These are phyloP conservation scores for Drosophila pachea DNA, from an alignment of 1,140 invertebrate genomes.

Conservation along the genomic window DNA sequence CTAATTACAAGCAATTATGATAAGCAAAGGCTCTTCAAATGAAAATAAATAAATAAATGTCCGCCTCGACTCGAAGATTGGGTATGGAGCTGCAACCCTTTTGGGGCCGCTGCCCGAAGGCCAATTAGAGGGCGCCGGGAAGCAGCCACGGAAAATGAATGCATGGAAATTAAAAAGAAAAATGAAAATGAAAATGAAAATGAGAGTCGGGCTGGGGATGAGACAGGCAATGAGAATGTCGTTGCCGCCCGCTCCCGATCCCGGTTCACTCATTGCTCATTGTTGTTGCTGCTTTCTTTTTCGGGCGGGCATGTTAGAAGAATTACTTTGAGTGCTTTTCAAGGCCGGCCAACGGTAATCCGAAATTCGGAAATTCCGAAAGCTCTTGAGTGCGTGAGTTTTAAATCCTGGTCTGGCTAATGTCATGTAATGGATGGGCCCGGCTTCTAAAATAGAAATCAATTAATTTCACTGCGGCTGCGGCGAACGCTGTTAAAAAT, in stretches of 20 bases:
- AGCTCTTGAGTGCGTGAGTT: constrained; percentile 7
- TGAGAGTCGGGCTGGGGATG: background rate
- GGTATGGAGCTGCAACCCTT: constrained; percentile 16
- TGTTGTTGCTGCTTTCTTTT: constrained; percentile 6
- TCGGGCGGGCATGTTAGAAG: constrained; percentile 18
- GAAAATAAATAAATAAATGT: constrained; percentile 40
- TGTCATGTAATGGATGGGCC: constrained; percentile 26
- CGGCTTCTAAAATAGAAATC: constrained; percentile 46
- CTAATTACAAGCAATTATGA: constrained; percentile 50
- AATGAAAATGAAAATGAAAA: constrained; percentile 21
- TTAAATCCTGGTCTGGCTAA: constrained; percentile 36
- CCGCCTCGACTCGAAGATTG: constrained; percentile 26
- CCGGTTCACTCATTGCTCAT: constrained; percentile 18
- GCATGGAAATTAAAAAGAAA: constrained; percentile 5
- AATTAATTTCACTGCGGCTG: constrained; percentile 39
- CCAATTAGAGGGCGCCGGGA: constrained; percentile 36
- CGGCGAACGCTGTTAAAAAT: constrained; percentile 40
- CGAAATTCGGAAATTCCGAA: constrained; percentile 19
- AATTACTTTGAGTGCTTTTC: constrained; percentile 46
- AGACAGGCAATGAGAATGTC: constrained; percentile 22
- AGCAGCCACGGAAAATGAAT: constrained; percentile 5
- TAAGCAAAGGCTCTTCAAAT: constrained; percentile 38
- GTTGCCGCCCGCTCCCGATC: constrained; percentile 25
- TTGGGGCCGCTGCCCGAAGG: constrained; percentile 22
- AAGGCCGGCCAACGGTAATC: constrained; percentile 40